Conservation (phyloP, 1,140 invertebrate genomes). For the Lysiphlebus fabarum region DNA sequence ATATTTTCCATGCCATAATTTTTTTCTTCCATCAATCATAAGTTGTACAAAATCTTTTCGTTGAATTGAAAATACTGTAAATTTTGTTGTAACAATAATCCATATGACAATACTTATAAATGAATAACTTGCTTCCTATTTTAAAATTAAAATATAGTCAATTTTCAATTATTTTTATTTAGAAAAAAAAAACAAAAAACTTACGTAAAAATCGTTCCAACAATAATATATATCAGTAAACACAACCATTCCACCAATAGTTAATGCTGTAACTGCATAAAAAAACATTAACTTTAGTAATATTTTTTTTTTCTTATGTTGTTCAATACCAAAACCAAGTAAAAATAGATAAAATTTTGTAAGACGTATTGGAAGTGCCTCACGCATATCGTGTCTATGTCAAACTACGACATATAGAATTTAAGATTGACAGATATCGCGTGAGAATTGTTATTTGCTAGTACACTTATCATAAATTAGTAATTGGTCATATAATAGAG, state of each 20-base stretch:
- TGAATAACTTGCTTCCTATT: not conserved
- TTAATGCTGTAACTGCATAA: not conserved
- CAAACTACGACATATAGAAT: too few relatives aligned
- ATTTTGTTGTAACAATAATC: not conserved
- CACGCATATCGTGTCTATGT: too few relatives aligned
- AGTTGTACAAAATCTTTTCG: not conserved
- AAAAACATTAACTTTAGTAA: not conserved
- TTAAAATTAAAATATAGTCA: not conserved
- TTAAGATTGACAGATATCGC: too few relatives aligned
- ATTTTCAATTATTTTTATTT: not conserved
- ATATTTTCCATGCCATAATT: not conserved
- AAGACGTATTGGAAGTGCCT: not conserved
- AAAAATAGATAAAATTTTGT: not conserved
- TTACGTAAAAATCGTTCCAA: slow-evolving; percentile 1
- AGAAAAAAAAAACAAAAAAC: not conserved
- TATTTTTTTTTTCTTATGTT: not conserved
- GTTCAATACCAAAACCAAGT: not conserved
- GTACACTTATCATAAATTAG: too few relatives aligned
- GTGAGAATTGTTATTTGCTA: too few relatives aligned
- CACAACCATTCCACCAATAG: not conserved
- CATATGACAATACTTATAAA: not conserved
- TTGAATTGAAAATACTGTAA: not conserved
- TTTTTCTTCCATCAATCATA: not conserved
- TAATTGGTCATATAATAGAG: too few relatives aligned
- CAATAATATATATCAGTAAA: slow-evolving; percentile 5